phyloP scores from a whole-genome alignment of 53 echinoderm and acorn worm species.

The Actinopyga echinites region DNA sequence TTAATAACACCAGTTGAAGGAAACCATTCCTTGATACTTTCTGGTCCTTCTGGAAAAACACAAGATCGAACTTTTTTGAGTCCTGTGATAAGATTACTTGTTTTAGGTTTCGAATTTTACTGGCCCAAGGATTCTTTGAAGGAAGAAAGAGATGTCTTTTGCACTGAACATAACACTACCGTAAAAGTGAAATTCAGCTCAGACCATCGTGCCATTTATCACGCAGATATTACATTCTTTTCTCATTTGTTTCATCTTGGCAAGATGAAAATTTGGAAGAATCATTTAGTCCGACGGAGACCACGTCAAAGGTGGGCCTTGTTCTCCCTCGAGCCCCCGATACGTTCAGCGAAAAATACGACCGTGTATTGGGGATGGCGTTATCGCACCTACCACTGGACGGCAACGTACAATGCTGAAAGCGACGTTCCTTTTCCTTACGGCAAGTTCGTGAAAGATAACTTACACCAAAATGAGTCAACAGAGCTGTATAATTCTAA shows the following conservation, averaged over 20 bases:
- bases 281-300: constrained; percentile 1
- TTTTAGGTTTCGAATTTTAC: constrained; percentile 27
- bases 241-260: constrained; percentile 26
- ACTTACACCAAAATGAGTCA: not conserved
- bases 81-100: constrained; percentile 9
- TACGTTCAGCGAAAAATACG: constrained; percentile 37
- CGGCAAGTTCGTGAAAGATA: constrained; percentile 12
- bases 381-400: constrained; percentile 37
- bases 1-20: not conserved
- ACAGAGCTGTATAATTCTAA: constrained; percentile 12
- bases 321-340: constrained; percentile 33
- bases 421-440: constrained; percentile 36
- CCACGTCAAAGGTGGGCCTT: constrained; percentile 27
- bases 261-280: constrained; percentile 9
- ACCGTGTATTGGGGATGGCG: constrained; percentile 12
- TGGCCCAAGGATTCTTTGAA: constrained; percentile 20
- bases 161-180: not conserved
- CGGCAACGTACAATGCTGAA: constrained; percentile 27
- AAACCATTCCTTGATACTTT: too few relatives aligned
- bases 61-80: not conserved
- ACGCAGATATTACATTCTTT: constrained; percentile 33
- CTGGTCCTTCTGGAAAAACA: not conserved
- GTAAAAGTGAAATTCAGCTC: constrained; percentile 34
- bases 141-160: constrained; percentile 30
- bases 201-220: constrained; percentile 24